Conservation (phyloP, 2,888 invertebrate species). For the Melinopterus prodromus region DNA sequence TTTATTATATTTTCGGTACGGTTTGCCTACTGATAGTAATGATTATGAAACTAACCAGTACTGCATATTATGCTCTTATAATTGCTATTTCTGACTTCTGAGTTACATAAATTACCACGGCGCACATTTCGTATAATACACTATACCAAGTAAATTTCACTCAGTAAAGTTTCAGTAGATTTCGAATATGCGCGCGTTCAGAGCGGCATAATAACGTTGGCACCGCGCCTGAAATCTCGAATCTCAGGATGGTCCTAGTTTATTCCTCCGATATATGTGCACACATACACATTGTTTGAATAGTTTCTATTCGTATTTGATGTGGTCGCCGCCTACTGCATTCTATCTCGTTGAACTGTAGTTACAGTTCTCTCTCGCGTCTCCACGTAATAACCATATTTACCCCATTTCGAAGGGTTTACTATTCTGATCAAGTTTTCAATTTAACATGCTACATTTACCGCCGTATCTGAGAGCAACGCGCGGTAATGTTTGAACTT, state of each 20-base stretch:
- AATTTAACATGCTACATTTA: not conserved
- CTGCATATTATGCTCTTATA: too few species aligned
- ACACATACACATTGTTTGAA: not conserved
- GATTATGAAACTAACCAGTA: too few species aligned
- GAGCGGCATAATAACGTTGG: not conserved
- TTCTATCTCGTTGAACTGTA: not conserved
- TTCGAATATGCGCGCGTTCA: not conserved
- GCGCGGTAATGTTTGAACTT: conserved; percentile 4
- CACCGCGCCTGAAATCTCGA: not conserved
- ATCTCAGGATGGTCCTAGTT: not conserved
- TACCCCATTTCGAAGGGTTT: not conserved
- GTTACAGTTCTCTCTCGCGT: not conserved
- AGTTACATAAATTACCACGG: not conserved
- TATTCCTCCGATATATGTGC: not conserved
- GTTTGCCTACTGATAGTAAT: too few species aligned
- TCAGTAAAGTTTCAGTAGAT: not conserved
- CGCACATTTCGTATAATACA: not conserved
- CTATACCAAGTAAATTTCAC: not conserved
- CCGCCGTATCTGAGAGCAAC: not conserved
- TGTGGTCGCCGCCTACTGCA: not conserved
- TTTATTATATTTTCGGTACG: too few species aligned
- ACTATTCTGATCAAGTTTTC: conserved; percentile 4
- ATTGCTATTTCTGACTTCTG: not conserved
- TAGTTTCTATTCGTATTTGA: not conserved
- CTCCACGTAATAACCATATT: not conserved